Evolutionary conservation across 2,888 invertebrate genomes (phyloP), one percentile per base, ranked within the genome.

Genomic region (Dexiosoma caninum): DNA sequence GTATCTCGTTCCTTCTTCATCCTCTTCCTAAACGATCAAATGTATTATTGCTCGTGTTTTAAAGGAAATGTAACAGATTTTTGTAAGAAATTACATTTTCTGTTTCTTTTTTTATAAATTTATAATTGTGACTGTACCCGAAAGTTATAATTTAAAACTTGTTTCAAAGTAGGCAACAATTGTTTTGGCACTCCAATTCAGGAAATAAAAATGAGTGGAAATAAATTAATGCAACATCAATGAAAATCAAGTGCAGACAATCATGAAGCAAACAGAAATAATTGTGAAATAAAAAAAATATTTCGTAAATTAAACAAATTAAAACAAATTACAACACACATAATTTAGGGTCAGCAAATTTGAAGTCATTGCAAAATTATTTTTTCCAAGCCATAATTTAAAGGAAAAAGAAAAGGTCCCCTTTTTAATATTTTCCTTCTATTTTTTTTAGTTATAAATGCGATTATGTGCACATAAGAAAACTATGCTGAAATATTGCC

Each of bases 111-210:
- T 14, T 10, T 14, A n/a, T 21, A 51, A 40, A 40, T 42, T 14
- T 40, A 40, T 32, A 30, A n/a, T 30, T 51, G 27, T 35, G 10
- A 12, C 2, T 53, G 16, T 14, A 37, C 23, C 60, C 16, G 10
- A 53, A 53, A 53, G 12, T 66, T 66, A 53, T 71, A 66, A 75
- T 66, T 51, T 59, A 70, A 75, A 70, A 16, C 60, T 80, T 70
- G 64, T 32, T 53, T 44, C 71, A 72, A 64, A 74, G 57, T 72
- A 77, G 69, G 69, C 72, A 77, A 77, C 72, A 81, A 77, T 72
- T 81, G 67, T 51, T 72, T 74, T 81, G 72, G 69, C 72, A 77
- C 77, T 62, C 16, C n/a, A 2, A 21, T 71, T 23, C 3, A 55
- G 42, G 40, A 64, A 67, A 66, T 19, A 42, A n/a, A 37, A 27